Percentiles rank a stretch among this genome's conserved stretches.
Evolutionary conservation across 2,797 vertebrate genomes (phyloP).

Genomic region (Acrocephalus scirpaceus): DNA sequence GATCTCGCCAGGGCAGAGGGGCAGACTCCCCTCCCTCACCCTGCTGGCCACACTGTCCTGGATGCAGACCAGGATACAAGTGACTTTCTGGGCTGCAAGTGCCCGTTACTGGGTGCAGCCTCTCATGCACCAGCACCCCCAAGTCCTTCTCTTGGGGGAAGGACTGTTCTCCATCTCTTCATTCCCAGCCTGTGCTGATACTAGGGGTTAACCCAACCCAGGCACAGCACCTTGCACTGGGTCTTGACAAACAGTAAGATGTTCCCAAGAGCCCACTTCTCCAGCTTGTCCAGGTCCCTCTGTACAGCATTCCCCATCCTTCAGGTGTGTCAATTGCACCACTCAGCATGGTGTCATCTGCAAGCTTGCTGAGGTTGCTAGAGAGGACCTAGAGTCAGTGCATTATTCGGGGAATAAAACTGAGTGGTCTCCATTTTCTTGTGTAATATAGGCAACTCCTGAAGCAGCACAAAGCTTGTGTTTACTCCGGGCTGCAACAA

Average conservation of each 20-base stretch:
- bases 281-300: neutral
- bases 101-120: neutral
- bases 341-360: neutral
- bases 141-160: neutral
- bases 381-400: neutral
- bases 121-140: neutral
- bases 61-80: neutral
- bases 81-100: neutral
- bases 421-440: neutral
- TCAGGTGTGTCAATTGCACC: neutral
- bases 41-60: neutral
- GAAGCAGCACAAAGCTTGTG: neutral
- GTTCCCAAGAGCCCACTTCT: neutral
- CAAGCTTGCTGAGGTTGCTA: neutral
- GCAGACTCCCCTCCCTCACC: neutral
- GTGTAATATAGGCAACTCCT: neutral
- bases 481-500: neutral
- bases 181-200: neutral
- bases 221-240: neutral
- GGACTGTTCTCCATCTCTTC: neutral
- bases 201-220: accelerated
- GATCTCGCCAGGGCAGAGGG: neutral
- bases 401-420: neutral
- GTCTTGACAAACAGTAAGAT: neutral
- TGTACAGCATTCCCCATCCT: neutral